Percentiles rank a stretch among this genome's conserved stretches.
Evolutionary conservation across 2,113 vertebrate species (phyloP).

Genomic region (Misgurnus anguillicaudatus): DNA sequence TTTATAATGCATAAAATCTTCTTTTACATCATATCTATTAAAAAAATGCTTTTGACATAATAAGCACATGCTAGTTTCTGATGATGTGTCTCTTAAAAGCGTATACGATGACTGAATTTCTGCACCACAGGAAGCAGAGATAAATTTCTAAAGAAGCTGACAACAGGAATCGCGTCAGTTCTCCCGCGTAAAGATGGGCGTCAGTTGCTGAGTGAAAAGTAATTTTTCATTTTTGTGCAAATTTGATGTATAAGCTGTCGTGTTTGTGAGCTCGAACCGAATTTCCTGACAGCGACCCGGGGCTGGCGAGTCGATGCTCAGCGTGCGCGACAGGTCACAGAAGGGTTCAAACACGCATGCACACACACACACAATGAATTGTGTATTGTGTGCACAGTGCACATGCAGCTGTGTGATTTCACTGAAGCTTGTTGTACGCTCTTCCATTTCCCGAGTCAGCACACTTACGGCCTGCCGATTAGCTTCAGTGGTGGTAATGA

Average conservation of each 20-base stretch:
- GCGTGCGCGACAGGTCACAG: conserved; percentile 64
- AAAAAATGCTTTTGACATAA: conserved; percentile 15
- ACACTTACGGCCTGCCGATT: conserved; percentile 68
- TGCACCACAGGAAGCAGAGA: conserved; percentile 14
- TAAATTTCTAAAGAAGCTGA: conserved; percentile 57
- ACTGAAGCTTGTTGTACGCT: conserved; percentile 36
- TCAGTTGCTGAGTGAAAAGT: conserved; percentile 66
- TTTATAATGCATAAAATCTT: not conserved
- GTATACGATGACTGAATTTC: conserved; percentile 1
- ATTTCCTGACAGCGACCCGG: conserved; percentile 57
- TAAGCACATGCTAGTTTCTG: not conserved
- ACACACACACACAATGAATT: not conserved
- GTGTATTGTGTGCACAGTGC: not conserved
- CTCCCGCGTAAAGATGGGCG: conserved; percentile 65
- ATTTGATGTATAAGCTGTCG: conserved; percentile 65
- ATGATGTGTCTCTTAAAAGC: not conserved
- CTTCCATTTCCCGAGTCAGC: conserved; percentile 69
- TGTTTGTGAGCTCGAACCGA: conserved; percentile 46
- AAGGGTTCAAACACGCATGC: conserved; percentile 26
- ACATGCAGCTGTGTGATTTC: conserved; percentile 38
- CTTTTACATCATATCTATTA: not conserved
- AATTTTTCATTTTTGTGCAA: conserved; percentile 74
- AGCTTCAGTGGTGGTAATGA: conserved; percentile 72
- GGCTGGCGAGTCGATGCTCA: conserved; percentile 57
- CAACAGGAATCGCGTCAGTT: conserved; percentile 53